Percentiles rank a stretch among this genome's conserved stretches.
Conservation (phyloP, 2,113 vertebrate genomes). For the Oenanthe oenanthe region DNA sequence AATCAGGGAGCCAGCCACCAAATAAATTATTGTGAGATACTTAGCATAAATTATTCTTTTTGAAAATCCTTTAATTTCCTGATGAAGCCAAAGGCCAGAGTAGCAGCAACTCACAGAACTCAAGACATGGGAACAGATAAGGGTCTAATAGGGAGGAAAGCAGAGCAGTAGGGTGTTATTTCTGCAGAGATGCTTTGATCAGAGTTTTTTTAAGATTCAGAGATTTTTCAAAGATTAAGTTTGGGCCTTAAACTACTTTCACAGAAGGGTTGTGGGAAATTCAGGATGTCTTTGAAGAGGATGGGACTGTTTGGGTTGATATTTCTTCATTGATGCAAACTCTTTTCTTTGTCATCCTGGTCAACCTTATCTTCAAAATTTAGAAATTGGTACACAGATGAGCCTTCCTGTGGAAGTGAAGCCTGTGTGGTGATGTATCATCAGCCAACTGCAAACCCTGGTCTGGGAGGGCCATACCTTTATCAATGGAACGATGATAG, state of each 20-base stretch:
- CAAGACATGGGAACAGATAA: background rate
- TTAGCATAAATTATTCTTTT: background rate
- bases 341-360: background rate
- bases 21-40: background rate
- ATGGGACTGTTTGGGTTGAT: background rate
- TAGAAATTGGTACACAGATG: slow-evolving; percentile 97
- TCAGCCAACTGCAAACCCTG: slow-evolving; percentile 89
- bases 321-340: background rate
- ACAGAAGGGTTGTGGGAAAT: background rate
- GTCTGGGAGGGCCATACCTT: slow-evolving; percentile 91
- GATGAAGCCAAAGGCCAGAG: background rate
- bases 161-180: background rate
- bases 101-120: background rate
- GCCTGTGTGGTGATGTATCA: slow-evolving; percentile 99
- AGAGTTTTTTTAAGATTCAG: background rate
- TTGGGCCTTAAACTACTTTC: background rate
- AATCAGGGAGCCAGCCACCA: background rate
- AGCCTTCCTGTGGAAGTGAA: slow-evolving; percentile 96
- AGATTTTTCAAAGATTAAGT: background rate
- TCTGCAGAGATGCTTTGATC: background rate
- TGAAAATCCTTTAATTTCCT: background rate
- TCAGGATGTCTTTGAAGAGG: background rate
- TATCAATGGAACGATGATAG: slow-evolving; percentile 98
- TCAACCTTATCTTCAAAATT: background rate
- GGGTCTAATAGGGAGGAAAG: background rate